A percentile compares a stretch with the other conserved stretches of the same genome.
phyloP scores from a whole-genome alignment of 2,797 vertebrate genomes.

The Helicolenus hilgendorfi region DNA sequence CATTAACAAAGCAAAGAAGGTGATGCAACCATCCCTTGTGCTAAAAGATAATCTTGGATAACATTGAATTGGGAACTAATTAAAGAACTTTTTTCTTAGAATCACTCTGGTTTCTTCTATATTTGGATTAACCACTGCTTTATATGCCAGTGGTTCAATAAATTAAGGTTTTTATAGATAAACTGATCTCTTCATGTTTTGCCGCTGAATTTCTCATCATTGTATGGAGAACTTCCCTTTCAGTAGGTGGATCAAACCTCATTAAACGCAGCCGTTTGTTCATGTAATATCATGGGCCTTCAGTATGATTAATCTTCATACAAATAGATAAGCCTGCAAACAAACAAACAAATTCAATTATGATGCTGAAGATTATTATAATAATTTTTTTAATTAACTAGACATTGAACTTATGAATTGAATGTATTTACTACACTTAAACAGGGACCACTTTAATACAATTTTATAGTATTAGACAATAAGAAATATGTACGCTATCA shows the following conservation, averaged over 20 bases:
- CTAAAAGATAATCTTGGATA: constrained; percentile 24
- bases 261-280: constrained; percentile 25
- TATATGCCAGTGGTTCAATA: not conserved
- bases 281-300: not conserved
- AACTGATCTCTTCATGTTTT: constrained; percentile 1
- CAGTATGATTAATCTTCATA: constrained; percentile 4
- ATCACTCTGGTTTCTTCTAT: not conserved
- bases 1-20: constrained; percentile 14
- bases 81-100: constrained; percentile 28
- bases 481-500: not conserved
- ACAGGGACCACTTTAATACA: not conserved
- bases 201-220: constrained; percentile 1
- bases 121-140: not conserved
- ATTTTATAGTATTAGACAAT: not conserved
- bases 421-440: not conserved
- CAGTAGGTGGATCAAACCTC: constrained; percentile 22
- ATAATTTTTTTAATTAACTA: not conserved
- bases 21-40: constrained; percentile 24
- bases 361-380: not conserved
- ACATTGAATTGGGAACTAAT: constrained; percentile 25
- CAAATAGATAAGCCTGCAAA: constrained; percentile 12
- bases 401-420: not conserved
- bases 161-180: constrained; percentile 3
- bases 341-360: constrained; percentile 9
- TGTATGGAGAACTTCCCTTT: not conserved